Percentiles rank a stretch among this genome's conserved stretches.
Conservation (phyloP, 2,113 vertebrate genomes). For the Cavia aperea region DNA sequence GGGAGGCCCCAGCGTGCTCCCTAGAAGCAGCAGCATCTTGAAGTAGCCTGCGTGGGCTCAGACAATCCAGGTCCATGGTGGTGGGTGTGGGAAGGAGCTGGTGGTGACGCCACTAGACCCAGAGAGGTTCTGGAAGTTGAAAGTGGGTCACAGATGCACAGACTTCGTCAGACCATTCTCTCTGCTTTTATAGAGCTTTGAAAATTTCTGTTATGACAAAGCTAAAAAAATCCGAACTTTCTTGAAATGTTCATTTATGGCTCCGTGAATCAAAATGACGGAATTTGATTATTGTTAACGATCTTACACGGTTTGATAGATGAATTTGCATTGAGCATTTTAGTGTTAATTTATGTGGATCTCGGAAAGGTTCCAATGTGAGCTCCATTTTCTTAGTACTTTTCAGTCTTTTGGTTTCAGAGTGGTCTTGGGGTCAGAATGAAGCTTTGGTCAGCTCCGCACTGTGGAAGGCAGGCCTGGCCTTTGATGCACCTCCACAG, state of each 20-base stretch:
- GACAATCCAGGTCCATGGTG: not conserved
- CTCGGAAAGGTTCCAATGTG: not conserved
- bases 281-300: not conserved
- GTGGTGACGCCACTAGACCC: not conserved
- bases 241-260: not conserved
- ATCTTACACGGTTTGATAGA: not conserved
- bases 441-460: constrained; percentile 1
- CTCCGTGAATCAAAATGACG: not conserved
- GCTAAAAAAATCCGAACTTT: constrained; percentile 5
- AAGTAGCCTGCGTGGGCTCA: not conserved
- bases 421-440: constrained; percentile 6
- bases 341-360: constrained; percentile 10
- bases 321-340: not conserved
- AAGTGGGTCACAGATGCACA: not conserved
- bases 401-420: not conserved
- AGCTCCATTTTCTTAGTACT: not conserved
- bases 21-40: not conserved
- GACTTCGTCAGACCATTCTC: not conserved
- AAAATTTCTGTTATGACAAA: not conserved
- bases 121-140: not conserved
- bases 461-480: constrained; percentile 13
- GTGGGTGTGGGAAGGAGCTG: too few relatives aligned
- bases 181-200: constrained; percentile 16
- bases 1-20: not conserved
- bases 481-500: not conserved